A percentile compares a stretch with the other conserved stretches of the same genome.
Evolutionary conservation across 2,888 invertebrate genomes (phyloP).

Genomic region (Mamestra brassicae): DNA sequence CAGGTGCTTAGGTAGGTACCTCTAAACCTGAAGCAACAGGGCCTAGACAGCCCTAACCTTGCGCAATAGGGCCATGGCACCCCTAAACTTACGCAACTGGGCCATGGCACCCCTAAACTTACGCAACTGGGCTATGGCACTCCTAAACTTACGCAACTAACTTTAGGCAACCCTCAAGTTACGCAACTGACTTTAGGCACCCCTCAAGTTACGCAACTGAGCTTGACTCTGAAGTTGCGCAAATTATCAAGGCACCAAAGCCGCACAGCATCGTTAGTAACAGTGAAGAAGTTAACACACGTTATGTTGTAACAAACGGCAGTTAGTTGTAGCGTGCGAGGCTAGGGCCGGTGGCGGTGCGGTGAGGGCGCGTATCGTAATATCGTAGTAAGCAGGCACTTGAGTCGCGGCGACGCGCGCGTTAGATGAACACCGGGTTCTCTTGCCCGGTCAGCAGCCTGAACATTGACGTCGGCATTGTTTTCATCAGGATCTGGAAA

Average conservation of each 20-base stretch:
- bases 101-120: background rate
- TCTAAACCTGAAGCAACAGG: background rate
- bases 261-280: too few relatives aligned
- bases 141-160: background rate
- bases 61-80: background rate
- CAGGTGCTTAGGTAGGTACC: background rate
- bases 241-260: background rate
- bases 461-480: conserved; percentile 99
- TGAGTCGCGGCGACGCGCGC: conserved; percentile 82
- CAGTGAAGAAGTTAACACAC: conserved; percentile 18
- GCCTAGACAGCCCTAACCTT: background rate
- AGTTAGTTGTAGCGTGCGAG: conserved; percentile 28
- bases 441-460: conserved; percentile 99
- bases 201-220: background rate
- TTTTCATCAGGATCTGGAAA: conserved; percentile 99
- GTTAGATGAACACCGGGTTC: conserved; percentile 99
- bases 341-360: conserved; percentile 59
- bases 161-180: background rate
- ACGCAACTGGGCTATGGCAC: background rate
- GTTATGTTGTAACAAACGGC: conserved; percentile 11
- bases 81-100: background rate
- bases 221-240: background rate
- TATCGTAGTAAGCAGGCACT: conserved; percentile 90
- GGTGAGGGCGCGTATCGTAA: conserved; percentile 57
- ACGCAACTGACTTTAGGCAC: background rate